Conservation (phyloP, 2,888 invertebrate genomes). For the Azorinus chamasolen region DNA sequence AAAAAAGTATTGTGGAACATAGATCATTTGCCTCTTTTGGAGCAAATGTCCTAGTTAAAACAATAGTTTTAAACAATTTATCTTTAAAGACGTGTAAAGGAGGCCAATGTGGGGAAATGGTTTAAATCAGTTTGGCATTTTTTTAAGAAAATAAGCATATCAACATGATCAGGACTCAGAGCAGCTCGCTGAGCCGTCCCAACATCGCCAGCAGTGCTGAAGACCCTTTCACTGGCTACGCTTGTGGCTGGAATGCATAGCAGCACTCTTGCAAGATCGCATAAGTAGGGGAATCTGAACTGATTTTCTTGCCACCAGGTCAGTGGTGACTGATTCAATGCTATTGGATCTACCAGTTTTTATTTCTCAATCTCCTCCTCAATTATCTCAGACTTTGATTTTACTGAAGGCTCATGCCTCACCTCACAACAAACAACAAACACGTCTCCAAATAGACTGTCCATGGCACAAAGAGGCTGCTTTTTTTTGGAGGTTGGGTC, state of each 20-base stretch:
- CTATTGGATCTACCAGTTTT: not conserved
- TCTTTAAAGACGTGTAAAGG: too few species aligned
- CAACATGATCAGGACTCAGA: constrained; percentile 20
- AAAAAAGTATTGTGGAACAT: too few species aligned
- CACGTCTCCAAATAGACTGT: constrained; percentile 2
- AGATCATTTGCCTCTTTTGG: too few species aligned
- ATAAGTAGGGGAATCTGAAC: constrained; percentile 12
- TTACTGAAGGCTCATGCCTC: constrained; percentile 7
- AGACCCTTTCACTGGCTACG: constrained; percentile 26
- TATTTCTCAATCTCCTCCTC: constrained; percentile 16
- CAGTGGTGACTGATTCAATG: not conserved
- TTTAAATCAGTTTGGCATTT: constrained; percentile 6
- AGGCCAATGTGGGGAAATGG: too few species aligned
- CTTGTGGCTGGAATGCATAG: constrained; percentile 26
- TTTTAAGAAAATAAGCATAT: constrained; percentile 19
- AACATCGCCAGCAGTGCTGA: constrained; percentile 20
- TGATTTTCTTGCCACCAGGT: constrained; percentile 4
- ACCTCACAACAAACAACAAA: too few species aligned
- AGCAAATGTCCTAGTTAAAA: too few species aligned
- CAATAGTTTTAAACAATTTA: too few species aligned
- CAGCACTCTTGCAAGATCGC: constrained; percentile 12
- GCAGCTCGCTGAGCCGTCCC: constrained; percentile 22
- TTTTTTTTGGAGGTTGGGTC: too few species aligned
- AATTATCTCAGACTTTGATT: constrained; percentile 8
- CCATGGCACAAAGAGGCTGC: too few species aligned